These are phyloP conservation scores for Octonoba sinensis DNA, from an alignment of 2,888 invertebrate genomes.

Conservation along the genomic window DNA sequence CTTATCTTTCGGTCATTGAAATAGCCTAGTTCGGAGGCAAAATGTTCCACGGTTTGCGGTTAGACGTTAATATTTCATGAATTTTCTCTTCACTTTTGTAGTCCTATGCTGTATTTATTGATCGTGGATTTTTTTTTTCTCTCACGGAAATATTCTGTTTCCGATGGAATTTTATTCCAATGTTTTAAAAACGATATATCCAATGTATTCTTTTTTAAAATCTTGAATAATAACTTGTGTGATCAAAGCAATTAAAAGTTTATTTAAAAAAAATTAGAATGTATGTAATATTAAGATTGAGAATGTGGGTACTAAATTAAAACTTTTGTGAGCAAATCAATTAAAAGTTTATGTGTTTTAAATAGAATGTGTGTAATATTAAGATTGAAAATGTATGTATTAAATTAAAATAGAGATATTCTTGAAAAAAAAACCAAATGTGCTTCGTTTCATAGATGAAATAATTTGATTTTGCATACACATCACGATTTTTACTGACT, in stretches of 20 bases:
- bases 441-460: too few relatives aligned
- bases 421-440: too few relatives aligned
- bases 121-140: too few relatives aligned
- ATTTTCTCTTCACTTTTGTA: conserved; percentile 3
- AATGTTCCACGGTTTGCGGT: conserved; percentile 17
- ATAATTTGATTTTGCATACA: too few relatives aligned
- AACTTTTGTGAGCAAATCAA: not conserved
- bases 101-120: not conserved
- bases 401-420: not conserved
- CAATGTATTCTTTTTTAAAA: too few relatives aligned
- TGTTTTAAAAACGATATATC: too few relatives aligned
- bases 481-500: too few relatives aligned
- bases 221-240: not conserved
- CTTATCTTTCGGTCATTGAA: conserved; percentile 53
- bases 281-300: not conserved
- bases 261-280: not conserved
- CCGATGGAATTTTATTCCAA: too few relatives aligned
- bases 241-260: not conserved
- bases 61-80: conserved; percentile 30
- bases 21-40: conserved; percentile 28
- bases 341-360: not conserved
- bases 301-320: not conserved
- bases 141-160: too few relatives aligned
- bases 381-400: too few relatives aligned
- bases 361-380: too few relatives aligned